Evolutionary conservation across 2,113 vertebrate species (phyloP).

Genomic region (Passer domesticus): DNA sequence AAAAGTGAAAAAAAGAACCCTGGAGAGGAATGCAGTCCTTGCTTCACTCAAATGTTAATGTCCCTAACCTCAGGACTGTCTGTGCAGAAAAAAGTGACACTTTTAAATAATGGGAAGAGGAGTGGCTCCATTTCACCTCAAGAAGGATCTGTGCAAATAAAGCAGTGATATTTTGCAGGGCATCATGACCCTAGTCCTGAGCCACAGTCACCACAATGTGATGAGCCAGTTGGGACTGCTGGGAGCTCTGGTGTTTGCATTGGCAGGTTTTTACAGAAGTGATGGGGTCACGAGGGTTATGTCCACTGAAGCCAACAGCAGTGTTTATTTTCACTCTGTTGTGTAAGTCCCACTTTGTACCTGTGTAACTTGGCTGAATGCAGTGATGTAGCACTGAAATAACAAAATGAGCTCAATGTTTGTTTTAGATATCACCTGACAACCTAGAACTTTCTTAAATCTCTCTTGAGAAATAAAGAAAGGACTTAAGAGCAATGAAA

Average conservation of each 20-base stretch:
- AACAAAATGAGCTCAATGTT: constrained; percentile 37
- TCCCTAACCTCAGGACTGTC: not conserved
- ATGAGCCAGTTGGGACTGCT: not conserved
- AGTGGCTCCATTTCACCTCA: not conserved
- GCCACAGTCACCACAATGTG: not conserved
- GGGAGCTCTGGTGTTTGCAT: constrained; percentile 12
- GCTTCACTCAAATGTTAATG: not conserved
- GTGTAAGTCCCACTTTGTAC: constrained; percentile 28
- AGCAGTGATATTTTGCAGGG: not conserved
- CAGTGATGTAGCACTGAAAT: constrained; percentile 38
- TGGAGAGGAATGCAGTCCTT: not conserved
- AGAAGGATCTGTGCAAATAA: not conserved
- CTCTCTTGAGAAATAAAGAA: not conserved
- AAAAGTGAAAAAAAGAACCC: not conserved
- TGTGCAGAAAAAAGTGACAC: accelerated
- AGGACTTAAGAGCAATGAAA: not conserved
- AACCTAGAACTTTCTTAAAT: constrained; percentile 9
- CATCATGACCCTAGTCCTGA: not conserved
- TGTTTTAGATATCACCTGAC: not conserved
- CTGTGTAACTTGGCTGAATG: constrained; percentile 18
- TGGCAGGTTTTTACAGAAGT: constrained; percentile 31
- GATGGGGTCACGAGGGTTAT: constrained; percentile 14
- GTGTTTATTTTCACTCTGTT: constrained; percentile 33
- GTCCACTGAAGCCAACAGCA: constrained; percentile 30
- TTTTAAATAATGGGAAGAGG: not conserved